Base-by-base conservation (phyloP, 2,113 vertebrate genomes). In the Oostethus manadensis region DNA sequence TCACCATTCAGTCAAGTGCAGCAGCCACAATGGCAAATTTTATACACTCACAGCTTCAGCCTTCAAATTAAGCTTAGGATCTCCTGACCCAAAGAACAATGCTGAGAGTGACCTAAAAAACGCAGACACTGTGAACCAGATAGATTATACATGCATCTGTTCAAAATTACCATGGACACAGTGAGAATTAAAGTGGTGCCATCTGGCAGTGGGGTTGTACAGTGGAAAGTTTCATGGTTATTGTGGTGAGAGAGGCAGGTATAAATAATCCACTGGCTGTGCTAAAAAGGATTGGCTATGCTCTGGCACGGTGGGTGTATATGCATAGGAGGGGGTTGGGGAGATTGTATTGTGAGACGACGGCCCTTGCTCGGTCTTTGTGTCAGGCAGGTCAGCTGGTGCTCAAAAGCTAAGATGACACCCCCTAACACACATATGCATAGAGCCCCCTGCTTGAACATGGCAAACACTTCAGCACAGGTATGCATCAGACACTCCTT, bases 241-340 rank as follows among this genome's bases (percentile, higher is more conserved):
- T 77, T 80, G 74, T 79, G 43, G 48, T 14, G 35, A 21, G 53
- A 20, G 46, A 70, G 43, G 68, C 76, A 85, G 78, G 84, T 85
- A 85, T 88, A 85, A 82, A 86, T 69, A 56, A 62, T 76, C 68
- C 76, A 53, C 72, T 76, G 71, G 62, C 72, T 82, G 62, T 33
- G 71, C 35, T 71, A 84, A 87, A 87, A 87, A 85, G 78, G 74
- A 88, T 88, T 86, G 73, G 79, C 74, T 44, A 82, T 74, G 83
- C 69, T 74, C 59, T 66, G 42, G 9, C 33, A 26, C 43, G 17
- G 38, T 51, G 16, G 51, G 44, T 63, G 29, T 55, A 51, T 33
- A 40, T 58, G 66, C 63, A 38, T 71, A 22, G 66, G 17, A 4
- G 6, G 13, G 9, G 44, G 42, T 8, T 8, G 22, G 47, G 64